Evolutionary conservation across 2,888 invertebrate genomes (phyloP), one percentile per base, ranked within the genome.

Genomic region (Eristalis intricaria): DNA sequence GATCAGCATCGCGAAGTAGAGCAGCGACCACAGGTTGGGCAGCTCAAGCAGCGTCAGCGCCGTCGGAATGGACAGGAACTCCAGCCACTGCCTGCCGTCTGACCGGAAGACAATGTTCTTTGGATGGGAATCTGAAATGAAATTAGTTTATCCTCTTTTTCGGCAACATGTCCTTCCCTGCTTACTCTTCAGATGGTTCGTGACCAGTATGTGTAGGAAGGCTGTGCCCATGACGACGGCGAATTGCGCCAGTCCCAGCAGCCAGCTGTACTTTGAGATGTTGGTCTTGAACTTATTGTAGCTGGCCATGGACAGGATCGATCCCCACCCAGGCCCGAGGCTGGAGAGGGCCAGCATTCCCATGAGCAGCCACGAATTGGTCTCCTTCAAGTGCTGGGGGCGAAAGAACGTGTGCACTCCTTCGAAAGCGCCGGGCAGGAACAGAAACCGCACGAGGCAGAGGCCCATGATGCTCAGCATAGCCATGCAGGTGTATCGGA

Each of bases 131-230:
- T 58, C 86, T 86, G 32, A 13, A 82, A 56, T 5, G 15, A 19
- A 29, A 23, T 0, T 56, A 29, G 23, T 60, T 60, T 0, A 15
- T n/a, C 0, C n/a, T 7, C 19, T n/a, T n/a, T n/a, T 15, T 2
- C 15, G 13, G 1, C 2, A 26, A 10, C 5, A 2, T 11, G 15
- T 22, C 13, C 11, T 19, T 2, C n/a, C 2, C 4, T 7, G 22
- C 76, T 76, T 69, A 87, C 87, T 73, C 1, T 73, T 87, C 71
- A 87, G 50, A 8, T 87, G 87, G 26, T 84, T 84, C 15, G 84
- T 73, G 1, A 84, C 84, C 23, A 87, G 29, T 1, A 84, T 87
- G 40, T 87, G 96, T 95, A 73, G 95, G 94, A 35, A 94, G 94
- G 71, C 97, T 94, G 2, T 96, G 94, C 83, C 29, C 23, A 85